Evolutionary conservation across 1,140 invertebrate genomes (phyloP).

Genomic region (Aphelinus atriplicis): DNA sequence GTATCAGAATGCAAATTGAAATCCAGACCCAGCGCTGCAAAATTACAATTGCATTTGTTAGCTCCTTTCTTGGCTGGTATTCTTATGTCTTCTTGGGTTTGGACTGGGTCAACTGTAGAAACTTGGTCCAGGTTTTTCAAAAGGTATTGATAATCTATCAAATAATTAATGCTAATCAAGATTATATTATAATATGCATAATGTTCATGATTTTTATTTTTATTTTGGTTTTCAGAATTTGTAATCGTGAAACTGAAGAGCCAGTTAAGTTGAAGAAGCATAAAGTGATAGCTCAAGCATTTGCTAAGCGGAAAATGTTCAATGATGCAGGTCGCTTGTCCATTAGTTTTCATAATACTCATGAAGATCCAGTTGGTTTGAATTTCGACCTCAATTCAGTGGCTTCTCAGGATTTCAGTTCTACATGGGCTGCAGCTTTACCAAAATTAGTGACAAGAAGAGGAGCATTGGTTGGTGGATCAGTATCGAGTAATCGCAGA

Average conservation of each 20-base stretch:
- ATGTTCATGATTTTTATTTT: conserved; percentile 29
- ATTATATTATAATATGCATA: conserved; percentile 18
- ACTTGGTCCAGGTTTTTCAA: conserved; percentile 86
- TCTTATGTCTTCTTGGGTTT: conserved; percentile 93
- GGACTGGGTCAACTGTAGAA: conserved; percentile 83
- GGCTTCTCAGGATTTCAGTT: conserved; percentile 78
- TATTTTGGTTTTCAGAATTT: conserved; percentile 47
- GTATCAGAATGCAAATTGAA: conserved; percentile 71
- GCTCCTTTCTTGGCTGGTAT: conserved; percentile 85
- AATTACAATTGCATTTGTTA: conserved; percentile 83
- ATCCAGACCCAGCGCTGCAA: conserved; percentile 80
- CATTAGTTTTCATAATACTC: conserved; percentile 84
- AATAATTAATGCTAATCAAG: background rate
- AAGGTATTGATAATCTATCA: conserved; percentile 68
- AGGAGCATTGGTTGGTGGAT: conserved; percentile 76
- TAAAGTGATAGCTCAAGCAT: conserved; percentile 90
- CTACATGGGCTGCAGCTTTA: conserved; percentile 88
- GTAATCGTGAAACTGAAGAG: conserved; percentile 75
- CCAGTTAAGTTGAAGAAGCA: conserved; percentile 84
- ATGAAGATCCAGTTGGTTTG: conserved; percentile 89
- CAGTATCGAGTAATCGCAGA: conserved; percentile 70
- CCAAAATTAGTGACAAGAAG: conserved; percentile 85
- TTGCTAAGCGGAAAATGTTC: conserved; percentile 86
- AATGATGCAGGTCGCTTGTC: conserved; percentile 85
- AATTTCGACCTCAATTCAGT: conserved; percentile 86